Conservation (phyloP, 1,140 invertebrate genomes). For the Campoletis sonorensis region DNA sequence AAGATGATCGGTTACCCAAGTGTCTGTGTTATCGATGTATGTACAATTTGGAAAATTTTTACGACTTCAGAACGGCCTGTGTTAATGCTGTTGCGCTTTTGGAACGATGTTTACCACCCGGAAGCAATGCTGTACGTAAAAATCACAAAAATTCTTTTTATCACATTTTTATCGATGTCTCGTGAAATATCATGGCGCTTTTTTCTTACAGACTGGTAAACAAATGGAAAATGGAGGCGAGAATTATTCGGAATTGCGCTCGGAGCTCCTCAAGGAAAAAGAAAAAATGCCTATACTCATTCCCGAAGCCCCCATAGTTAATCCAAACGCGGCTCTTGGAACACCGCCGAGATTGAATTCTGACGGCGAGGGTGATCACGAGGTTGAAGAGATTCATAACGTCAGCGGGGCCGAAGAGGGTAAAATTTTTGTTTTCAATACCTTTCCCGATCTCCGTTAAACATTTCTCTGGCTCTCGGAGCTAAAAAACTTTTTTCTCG, state of each 20-base stretch:
- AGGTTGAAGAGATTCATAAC: constrained; percentile 70
- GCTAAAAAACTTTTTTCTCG: too few species aligned
- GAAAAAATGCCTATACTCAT: constrained; percentile 73
- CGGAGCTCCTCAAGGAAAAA: constrained; percentile 67
- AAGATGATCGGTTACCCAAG: constrained; percentile 76
- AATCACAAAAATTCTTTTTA: not conserved
- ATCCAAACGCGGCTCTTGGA: constrained; percentile 74
- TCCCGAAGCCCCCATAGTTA: constrained; percentile 74
- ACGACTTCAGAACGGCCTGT: constrained; percentile 76
- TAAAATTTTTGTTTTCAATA: constrained; percentile 45
- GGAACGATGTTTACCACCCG: constrained; percentile 68
- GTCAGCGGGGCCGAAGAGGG: constrained; percentile 72
- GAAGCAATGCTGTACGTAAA: constrained; percentile 61
- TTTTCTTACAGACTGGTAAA: constrained; percentile 44
- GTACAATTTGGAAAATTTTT: constrained; percentile 78
- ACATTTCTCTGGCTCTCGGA: too few species aligned
- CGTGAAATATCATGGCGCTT: not conserved
- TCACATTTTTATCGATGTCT: not conserved
- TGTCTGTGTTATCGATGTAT: constrained; percentile 77
- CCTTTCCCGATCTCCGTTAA: too few species aligned
- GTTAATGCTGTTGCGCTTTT: constrained; percentile 74
- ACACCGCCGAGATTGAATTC: constrained; percentile 74
- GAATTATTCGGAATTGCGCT: constrained; percentile 61
- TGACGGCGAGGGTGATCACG: constrained; percentile 70
- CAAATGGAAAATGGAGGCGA: constrained; percentile 45